Base-by-base conservation (phyloP, 2,888 invertebrate species). In the Fragum whitleyi region DNA sequence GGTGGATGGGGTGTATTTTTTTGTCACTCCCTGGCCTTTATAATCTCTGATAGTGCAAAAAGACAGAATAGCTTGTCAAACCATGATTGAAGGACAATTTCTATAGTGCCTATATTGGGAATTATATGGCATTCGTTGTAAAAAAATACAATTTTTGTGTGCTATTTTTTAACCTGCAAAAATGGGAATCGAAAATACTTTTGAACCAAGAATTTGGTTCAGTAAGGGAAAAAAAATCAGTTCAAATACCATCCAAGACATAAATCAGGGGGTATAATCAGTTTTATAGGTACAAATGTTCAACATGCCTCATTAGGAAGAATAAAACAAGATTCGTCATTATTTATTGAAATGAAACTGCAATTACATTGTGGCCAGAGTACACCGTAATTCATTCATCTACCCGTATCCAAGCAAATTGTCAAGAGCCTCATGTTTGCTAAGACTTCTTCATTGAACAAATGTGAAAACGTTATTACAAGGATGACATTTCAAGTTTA, bases 301-400 rank as follows among this genome's bases (percentile, higher is more conserved):
- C 14, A 16, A 57, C 9, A 57, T 28, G 59, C 16, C 59, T 57
- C 28, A 28, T 57, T 57, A 28, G 28, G 21, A 57, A 57, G 16
- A 57, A 57, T 57, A 57, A 57, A 47, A 47, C 47, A 47, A 47
- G 47, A 47, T 47, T 47, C 47, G 47, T 42, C 42, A 26, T 65
- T 26, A 65, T 65, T 36, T 65, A 65, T 65, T 42, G 65, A 65
- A 42, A 65, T 65, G 42, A 65, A 65, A 65, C 19, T 42, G 42
- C 65, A 65, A 65, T 65, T 42, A 65, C 9, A 11, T 21, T 2
- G 5, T 65, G 65, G 32, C 42, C 65, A 42, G 26, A n/a, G 65
- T 65, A 65, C 65, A 42, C 21, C 11, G 26, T 21, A 14, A 26
- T 39, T 26, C 65, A 42, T 65, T 65, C 42, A 65, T 65, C 21